Evolutionary conservation across 1,140 invertebrate species (phyloP), one percentile per base, ranked within the genome.

Genomic region (Sycophila sp.): DNA sequence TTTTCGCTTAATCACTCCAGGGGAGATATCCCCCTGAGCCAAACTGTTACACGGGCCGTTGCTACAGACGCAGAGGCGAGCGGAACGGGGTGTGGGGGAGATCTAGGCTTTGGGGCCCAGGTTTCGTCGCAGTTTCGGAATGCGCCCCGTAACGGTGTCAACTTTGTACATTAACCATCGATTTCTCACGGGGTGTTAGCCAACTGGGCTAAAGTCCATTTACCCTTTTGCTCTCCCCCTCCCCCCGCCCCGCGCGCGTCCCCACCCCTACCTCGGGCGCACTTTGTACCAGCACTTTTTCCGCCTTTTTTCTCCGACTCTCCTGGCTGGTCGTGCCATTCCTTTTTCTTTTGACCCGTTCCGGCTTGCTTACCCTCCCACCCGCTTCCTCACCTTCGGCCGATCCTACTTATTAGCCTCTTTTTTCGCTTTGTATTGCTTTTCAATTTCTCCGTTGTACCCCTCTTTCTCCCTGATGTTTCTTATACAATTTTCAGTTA

Each of bases 151-250:
- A 74, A 75, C 66, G 65, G 59, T 69, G 74, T 77, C 74, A 75
- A 75, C 69, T 75, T 75, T 74, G 58, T 73, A 67, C 74, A 74
- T 76, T 74, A 77, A 77, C 71, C 72, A 76, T 75, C 72, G 63
- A 77, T 77, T 75, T 73, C 71, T 74, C 69, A 74, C 64, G 58
- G 68, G 63, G 69, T 73, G 68, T 72, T 73, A 67, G 65, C 19
- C 65, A 69, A 64, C 64, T 68, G 55, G 64, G 60, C 65, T 53
- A 67, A 62, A 73, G 70, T 72, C 67, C 71, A 74, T 72, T 65
- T 38, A 55, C 15, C 45, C 42, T 60, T 15, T n/a, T 45, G 42
- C 15, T n/a, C 15, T 24, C 6, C 32, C 15, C 7, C 1, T 38
- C 32, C 36, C 11, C n/a, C 36, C 2, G 6, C 10, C 11, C 36